Conservation (phyloP, 2,797 vertebrate genomes). For the Benthosema pterotum region DNA sequence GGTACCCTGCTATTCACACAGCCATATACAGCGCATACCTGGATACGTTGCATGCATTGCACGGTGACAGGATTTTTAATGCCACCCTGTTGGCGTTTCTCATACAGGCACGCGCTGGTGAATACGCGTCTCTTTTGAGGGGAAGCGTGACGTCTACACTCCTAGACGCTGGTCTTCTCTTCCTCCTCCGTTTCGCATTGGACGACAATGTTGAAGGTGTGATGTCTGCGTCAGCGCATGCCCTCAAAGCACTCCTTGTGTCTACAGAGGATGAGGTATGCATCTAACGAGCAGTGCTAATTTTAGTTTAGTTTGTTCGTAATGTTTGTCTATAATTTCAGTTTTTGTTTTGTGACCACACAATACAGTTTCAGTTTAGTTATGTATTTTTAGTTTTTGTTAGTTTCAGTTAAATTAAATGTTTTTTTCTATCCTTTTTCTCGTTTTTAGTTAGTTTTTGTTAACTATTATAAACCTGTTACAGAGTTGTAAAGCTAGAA, state of each 20-base stretch:
- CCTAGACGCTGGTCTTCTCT: conserved; percentile 94
- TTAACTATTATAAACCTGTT: no score
- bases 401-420: no score
- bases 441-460: no score
- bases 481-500: conserved; percentile 10
- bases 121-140: conserved; percentile 81
- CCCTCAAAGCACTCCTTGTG: conserved; percentile 87
- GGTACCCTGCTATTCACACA: conserved; percentile 69
- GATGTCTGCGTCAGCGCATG: conserved; percentile 84
- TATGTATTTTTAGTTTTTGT: no score
- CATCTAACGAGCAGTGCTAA: no score
- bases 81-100: not conserved
- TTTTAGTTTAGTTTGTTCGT: no score
- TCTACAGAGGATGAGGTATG: conserved; percentile 90
- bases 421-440: no score
- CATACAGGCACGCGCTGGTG: conserved; percentile 85
- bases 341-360: no score
- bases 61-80: not conserved
- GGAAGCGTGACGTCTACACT: conserved; percentile 85
- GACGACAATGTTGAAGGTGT: conserved; percentile 91
- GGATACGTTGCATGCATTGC: not conserved
- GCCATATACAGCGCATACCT: not conserved
- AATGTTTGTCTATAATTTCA: no score
- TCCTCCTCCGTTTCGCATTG: conserved; percentile 93
- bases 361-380: no score